Conservation (phyloP, 1,140 invertebrate species). For the Brachionus asplanchnoidis region DNA sequence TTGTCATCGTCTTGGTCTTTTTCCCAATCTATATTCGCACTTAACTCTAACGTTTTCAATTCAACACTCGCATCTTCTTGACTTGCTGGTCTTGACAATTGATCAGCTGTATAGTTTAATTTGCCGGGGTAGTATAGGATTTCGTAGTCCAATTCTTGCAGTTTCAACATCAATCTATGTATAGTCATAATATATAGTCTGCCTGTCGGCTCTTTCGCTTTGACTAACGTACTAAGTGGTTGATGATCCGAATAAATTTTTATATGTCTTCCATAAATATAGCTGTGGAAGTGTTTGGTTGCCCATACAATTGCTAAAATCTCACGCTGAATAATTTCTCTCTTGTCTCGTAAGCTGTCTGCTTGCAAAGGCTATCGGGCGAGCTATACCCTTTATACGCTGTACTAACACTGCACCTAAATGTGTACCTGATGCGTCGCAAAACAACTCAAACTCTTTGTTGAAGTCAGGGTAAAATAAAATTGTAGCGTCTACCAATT, state of each 20-base stretch:
- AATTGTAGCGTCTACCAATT: constrained; percentile 3
- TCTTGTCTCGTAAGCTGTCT: constrained; percentile 44
- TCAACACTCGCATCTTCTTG: not conserved
- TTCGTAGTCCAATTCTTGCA: not conserved
- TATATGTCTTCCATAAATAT: constrained; percentile 43
- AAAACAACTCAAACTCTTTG: not conserved
- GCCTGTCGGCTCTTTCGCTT: not conserved
- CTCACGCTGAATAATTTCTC: constrained; percentile 52
- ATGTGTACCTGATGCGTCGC: constrained; percentile 44
- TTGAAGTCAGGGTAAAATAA: not conserved
- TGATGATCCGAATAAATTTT: constrained; percentile 38
- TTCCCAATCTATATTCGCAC: constrained; percentile 10
- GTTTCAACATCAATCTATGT: not conserved
- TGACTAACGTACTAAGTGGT: not conserved
- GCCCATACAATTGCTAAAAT: constrained; percentile 53
- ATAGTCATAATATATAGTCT: too few species aligned
- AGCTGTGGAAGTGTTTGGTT: constrained; percentile 55
- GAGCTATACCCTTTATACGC: constrained; percentile 40
- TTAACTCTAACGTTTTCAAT: not conserved
- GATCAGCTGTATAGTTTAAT: not conserved
- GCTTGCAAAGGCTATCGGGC: too few species aligned
- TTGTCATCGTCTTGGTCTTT: not conserved
- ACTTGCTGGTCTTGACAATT: constrained; percentile 3
- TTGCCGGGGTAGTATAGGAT: not conserved
- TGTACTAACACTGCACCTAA: constrained; percentile 46